Evolutionary conservation across 2,797 vertebrate genomes (phyloP), one percentile per base, ranked within the genome.

Genomic region (Scolopax bukidnonensis): DNA sequence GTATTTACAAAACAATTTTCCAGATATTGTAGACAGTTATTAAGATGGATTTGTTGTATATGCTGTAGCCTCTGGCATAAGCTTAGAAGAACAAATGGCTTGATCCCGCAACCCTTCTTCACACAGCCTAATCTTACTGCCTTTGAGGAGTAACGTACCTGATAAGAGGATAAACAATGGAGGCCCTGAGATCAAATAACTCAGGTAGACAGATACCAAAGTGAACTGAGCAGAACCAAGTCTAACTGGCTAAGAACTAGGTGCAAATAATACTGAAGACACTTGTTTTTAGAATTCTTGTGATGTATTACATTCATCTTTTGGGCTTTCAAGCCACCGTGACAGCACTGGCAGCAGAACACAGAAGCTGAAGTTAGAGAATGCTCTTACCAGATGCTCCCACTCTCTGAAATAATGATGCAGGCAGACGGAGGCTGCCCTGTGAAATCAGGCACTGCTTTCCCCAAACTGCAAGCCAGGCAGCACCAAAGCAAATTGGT

Each of bases 11-110:
- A 96, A 88, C 23, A 65, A 48, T 48, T 84, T 78, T 41, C 57
- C 61, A 51, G n/a, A 20, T 86, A 88, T 75, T 94, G 90, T 63
- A 94, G 77, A 93, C 38, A 90, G 65, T 79, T 88, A 90, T 59
- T 86, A 88, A 93, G 94, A 94, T 59, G 45, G 43, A 79, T 93
- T 60, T 88, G 28, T 27, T 94, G 90, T 82, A 91, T 65, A 76
- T 20, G n/a, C 51, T 48, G 4, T 56, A 86, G 65, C 76, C 70
- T 88, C 65, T 45, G 59, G 89, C 87, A 82, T 48, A 90, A 69
- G 7, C 83, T 92, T 86, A 88, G 50, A 96, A 85, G 78, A 92
- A 80, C 41, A 93, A 91, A 84, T 21, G 36, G 75, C 32, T 91
- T 79, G 28, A 91, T 82, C 40, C 61, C 86, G 32, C 76, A 94